Percentiles rank a stretch among this genome's conserved stretches.
Evolutionary conservation across 2,113 vertebrate species (phyloP).

Genomic region (Cinclus mexicanus): DNA sequence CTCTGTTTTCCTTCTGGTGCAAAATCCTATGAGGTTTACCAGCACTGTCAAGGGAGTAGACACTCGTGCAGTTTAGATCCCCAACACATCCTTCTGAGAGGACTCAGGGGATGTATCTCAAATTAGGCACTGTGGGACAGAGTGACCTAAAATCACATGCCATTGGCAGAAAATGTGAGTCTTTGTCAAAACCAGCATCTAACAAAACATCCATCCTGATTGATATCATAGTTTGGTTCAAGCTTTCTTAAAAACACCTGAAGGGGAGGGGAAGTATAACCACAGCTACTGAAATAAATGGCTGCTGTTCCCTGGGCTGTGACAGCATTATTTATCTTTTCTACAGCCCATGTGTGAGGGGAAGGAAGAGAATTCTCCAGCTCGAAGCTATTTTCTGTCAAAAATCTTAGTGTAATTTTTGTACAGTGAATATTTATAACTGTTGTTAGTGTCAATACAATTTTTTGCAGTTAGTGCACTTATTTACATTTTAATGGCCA

Average conservation of each 20-base stretch:
- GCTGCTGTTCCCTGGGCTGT: neutral
- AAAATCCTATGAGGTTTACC: neutral
- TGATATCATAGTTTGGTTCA: neutral
- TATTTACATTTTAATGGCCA: slow-evolving; percentile 62
- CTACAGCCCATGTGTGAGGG: neutral
- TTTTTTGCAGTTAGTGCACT: slow-evolving; percentile 40
- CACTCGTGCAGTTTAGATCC: neutral
- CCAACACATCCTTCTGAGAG: neutral
- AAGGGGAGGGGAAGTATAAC: neutral
- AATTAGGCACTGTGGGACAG: neutral
- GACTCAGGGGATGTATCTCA: neutral
- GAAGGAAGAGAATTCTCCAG: slow-evolving; percentile 2
- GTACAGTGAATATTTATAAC: slow-evolving; percentile 50
- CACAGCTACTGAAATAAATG: neutral
- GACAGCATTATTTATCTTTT: slow-evolving; percentile 17
- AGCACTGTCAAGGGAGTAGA: neutral
- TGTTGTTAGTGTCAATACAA: slow-evolving; percentile 29
- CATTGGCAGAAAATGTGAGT: neutral
- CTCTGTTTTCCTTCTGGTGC: neutral
- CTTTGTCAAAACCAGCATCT: neutral
- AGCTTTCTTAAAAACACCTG: neutral
- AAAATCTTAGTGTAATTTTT: slow-evolving; percentile 39
- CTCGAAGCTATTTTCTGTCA: slow-evolving; percentile 36
- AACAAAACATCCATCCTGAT: neutral
- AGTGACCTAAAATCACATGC: neutral